Base-by-base conservation (phyloP, 2,888 invertebrate genomes). In the Agapetus fuscipes region DNA sequence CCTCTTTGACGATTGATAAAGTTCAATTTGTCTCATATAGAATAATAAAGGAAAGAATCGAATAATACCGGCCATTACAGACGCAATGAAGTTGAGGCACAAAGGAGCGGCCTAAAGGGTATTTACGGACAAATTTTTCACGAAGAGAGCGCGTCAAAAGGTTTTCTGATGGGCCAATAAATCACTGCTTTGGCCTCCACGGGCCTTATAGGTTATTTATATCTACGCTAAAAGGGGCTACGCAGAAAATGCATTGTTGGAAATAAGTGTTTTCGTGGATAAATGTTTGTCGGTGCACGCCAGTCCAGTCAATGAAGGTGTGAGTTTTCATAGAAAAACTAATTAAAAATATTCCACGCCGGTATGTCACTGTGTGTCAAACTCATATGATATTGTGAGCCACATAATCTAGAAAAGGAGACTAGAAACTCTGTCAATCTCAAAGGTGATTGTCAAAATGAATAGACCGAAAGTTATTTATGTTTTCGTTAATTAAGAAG, bases 41-140 rank as follows among this genome's bases (percentile, higher is more conserved):
- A n/a, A n/a, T n/a, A n/a, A n/a, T n/a, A n/a, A n/a, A n/a, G n/a
- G n/a, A n/a, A n/a, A n/a, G n/a, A n/a, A n/a, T n/a, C n/a, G n/a
- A n/a, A n/a, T n/a, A n/a, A n/a, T n/a, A 30, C 20, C 30, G 37
- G 32, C 32, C 32, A 38, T 38, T 38, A 38, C 34, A 30, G 14
- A 30, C 17, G 12, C 37, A 37, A 44, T 44, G 40, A 37, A 44
- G 45, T 45, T 41, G 29, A 26, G 28, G 25, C 37, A 40, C 37
- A 37, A 40, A 37, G 34, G 44, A 26, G 29, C 36, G 17, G 30
- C 25, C 26, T 16, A 41, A 37, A 35, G 37, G 28, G 28, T 36
- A 45, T 41, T 45, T 39, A 45, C 41, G 35, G 39, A 45, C 45
- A 39, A 41, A 41, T 41, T 41, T 45, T 45, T 41, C 33, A 37